A percentile compares a stretch with the other conserved stretches of the same genome.
These are phyloP conservation scores for Agrochola litura DNA, from an alignment of 2,888 invertebrate genomes.

Conservation along the genomic window DNA sequence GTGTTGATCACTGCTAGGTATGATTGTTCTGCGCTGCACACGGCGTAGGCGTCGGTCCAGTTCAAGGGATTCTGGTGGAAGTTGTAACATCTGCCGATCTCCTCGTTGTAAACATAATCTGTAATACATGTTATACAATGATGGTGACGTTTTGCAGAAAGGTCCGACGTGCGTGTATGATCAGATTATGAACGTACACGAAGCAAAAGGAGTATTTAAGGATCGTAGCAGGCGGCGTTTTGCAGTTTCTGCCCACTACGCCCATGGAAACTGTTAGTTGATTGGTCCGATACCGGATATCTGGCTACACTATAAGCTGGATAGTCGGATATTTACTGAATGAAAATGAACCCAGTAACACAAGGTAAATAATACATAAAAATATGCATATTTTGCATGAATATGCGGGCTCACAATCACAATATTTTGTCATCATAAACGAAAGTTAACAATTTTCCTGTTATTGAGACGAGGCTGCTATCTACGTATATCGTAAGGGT, in stretches of 20 bases:
- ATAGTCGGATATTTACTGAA: neutral
- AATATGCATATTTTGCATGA: slow-evolving; percentile 3
- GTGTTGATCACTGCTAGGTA: slow-evolving; percentile 80
- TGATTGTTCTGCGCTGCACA: slow-evolving; percentile 79
- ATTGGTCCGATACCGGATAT: neutral
- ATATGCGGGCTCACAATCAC: neutral
- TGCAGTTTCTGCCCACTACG: too few species aligned
- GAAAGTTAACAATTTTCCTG: neutral
- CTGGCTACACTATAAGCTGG: neutral
- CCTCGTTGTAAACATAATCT: slow-evolving; percentile 77
- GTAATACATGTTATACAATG: slow-evolving; percentile 48
- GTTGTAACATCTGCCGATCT: slow-evolving; percentile 79
- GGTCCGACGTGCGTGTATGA: too few species aligned
- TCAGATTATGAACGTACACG: neutral
- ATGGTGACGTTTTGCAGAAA: neutral
- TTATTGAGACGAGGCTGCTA: neutral
- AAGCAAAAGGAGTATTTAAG: neutral
- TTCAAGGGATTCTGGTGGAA: slow-evolving; percentile 76
- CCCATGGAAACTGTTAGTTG: neutral
- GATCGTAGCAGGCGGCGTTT: neutral
- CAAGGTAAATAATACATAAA: neutral
- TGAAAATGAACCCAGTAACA: neutral
- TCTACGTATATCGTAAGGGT: neutral
- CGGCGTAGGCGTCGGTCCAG: slow-evolving; percentile 79
- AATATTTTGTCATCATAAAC: neutral